Percentiles rank a stretch among this genome's conserved stretches.
Evolutionary conservation across 53 echinoderm and acorn worm species (phyloP).

Genomic region (Echinarachnius parma): DNA sequence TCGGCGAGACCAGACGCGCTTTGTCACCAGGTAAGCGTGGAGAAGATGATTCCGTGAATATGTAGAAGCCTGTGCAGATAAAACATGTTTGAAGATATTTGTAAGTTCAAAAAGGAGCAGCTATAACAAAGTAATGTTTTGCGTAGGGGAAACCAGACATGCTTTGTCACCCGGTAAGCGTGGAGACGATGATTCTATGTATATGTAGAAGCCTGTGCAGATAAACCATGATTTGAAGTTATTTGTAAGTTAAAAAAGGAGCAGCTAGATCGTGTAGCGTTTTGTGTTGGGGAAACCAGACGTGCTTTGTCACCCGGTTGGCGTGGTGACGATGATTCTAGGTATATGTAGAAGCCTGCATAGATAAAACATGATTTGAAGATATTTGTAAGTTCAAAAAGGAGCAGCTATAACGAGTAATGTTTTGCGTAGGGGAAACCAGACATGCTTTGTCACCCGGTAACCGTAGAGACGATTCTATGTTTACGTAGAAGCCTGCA

Average conservation of each 20-base stretch:
- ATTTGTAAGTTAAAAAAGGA: too few species aligned
- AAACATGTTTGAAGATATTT: too few species aligned
- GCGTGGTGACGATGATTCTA: conserved; percentile 33
- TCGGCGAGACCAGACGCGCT: conserved; percentile 62
- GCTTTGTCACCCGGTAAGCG: conserved; percentile 43
- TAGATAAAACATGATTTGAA: too few species aligned
- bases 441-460: conserved; percentile 55
- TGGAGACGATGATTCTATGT: conserved; percentile 42
- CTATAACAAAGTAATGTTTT: too few species aligned
- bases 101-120: too few species aligned
- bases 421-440: conserved; percentile 59
- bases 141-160: conserved; percentile 53
- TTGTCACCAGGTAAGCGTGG: conserved; percentile 33
- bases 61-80: conserved; percentile 27
- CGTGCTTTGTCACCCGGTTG: conserved; percentile 51
- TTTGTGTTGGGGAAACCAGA: conserved; percentile 57
- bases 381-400: too few species aligned
- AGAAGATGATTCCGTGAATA: conserved; percentile 39
- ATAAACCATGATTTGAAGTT: too few species aligned
- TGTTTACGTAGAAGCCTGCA: conserved; percentile 40
- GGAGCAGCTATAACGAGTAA: too few species aligned
- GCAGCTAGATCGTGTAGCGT: too few species aligned
- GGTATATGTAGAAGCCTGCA: conserved; percentile 40
- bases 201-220: conserved; percentile 31
- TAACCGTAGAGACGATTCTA: conserved; percentile 26